Evolutionary conservation across 1,140 invertebrate genomes (phyloP), one percentile per base, ranked within the genome.

Genomic region (Psix sp.): DNA sequence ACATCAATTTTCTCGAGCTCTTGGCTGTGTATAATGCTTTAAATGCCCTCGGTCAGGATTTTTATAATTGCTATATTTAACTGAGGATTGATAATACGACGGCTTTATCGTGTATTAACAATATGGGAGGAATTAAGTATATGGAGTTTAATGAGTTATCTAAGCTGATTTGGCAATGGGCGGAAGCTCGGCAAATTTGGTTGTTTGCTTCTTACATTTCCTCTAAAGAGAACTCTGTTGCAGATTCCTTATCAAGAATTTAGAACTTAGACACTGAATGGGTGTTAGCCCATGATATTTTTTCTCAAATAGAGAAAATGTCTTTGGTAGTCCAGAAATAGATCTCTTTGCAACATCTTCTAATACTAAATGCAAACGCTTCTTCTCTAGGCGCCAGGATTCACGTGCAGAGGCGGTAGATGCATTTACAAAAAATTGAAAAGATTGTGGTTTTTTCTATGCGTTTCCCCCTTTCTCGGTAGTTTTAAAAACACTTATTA

Each of bases 341-440:
- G 21, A 24, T 24, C 21, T 24, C 7, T 24, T 24, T 7, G 21
- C 21, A 24, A 24, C 21, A 4, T 24, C 21, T 3, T 24, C 7
- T 4, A 24, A 24, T 24, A 4, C 21, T 4, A 24, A 24, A 24
- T 24, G 21, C 21, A 3, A 7, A 7, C 21, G 21, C 3, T 24
- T 24, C 21, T 24, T 24, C 7, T 24, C 7, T 24, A 33, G 45
- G 45, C 16, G 35, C 11, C 15, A 76, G 52, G 74, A 77, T 15
- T 60, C 56, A 5, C 57, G 59, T 0, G 17, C 52, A 6, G 40
- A 26, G 24, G 67, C 52, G 1, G 16, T 71, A 15, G 78, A 80
- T 54, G 75, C 77, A 5, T 80, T 80, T 56, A 74, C 77, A 3
- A n/a, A 74, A 29, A 45, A 42, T 35, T 77, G 78, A 67, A 31